These are phyloP conservation scores for Lumbricus terrestris DNA, from an alignment of 2,888 invertebrate species.

Conservation along the genomic window DNA sequence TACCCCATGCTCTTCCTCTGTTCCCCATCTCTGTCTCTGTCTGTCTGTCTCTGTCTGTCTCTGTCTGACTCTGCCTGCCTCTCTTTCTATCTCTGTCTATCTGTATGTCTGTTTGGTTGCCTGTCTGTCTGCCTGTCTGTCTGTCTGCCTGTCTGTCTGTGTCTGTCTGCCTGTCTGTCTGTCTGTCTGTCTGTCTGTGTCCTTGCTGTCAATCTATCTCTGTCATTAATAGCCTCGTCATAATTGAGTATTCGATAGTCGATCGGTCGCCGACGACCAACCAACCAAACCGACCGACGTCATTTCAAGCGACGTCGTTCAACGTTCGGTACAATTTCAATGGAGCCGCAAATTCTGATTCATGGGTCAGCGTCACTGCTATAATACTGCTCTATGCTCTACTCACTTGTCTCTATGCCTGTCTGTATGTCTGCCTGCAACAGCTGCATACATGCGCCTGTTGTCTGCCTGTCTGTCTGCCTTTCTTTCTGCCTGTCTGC, in stretches of 20 bases:
- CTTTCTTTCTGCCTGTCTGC: neutral
- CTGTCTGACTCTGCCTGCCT: neutral
- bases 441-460: too few relatives aligned
- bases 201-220: neutral
- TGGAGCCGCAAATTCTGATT: too few relatives aligned
- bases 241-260: neutral
- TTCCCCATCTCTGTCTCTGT: neutral
- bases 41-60: neutral
- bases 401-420: neutral
- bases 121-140: neutral
- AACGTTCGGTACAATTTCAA: neutral
- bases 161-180: neutral
- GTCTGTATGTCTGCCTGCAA: neutral
- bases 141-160: too few relatives aligned
- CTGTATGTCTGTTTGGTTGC: neutral
- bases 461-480: too few relatives aligned
- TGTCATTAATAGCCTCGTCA: neutral
- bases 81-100: too few relatives aligned
- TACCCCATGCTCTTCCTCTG: neutral
- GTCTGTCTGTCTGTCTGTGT: neutral
- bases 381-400: neutral
- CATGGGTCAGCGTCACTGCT: neutral
- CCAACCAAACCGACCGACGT: neutral
- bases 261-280: neutral
- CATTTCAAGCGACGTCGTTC: neutral